Conservation (phyloP, 2,888 invertebrate genomes). For the Agrochola macilenta region DNA sequence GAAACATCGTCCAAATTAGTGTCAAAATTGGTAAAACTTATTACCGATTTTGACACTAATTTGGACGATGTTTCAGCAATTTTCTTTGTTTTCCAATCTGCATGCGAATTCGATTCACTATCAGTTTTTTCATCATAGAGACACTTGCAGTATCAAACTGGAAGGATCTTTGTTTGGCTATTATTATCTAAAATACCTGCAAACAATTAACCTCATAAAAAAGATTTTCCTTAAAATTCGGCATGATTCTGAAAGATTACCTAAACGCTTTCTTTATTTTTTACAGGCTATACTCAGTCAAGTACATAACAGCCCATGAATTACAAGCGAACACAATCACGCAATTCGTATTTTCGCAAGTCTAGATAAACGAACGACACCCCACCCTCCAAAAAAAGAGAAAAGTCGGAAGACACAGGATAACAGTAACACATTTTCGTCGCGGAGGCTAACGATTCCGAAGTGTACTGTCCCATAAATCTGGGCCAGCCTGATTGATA, state of each 20-base stretch:
- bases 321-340: conserved; percentile 56
- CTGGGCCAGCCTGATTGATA: conserved; percentile 88
- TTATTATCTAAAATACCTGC: background rate
- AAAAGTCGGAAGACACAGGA: conserved; percentile 81
- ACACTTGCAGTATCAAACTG: background rate
- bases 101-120: background rate
- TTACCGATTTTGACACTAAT: background rate
- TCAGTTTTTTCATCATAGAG: background rate
- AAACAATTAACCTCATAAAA: too few species aligned
- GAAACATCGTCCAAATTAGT: background rate
- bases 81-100: background rate
- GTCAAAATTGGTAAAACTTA: background rate
- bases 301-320: conserved; percentile 39
- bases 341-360: conserved; percentile 57
- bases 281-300: background rate
- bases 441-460: conserved; percentile 89
- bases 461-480: conserved; percentile 90
- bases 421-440: conserved; percentile 89
- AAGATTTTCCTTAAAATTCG: background rate
- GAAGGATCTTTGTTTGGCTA: background rate
- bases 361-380: conserved; percentile 59
- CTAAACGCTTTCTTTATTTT: background rate
- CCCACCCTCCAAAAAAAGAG: conserved; percentile 67
- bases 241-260: background rate
- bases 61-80: background rate